These are phyloP conservation scores for Bettongia penicillata DNA, from an alignment of 2,113 vertebrate genomes.

Conservation along the genomic window DNA sequence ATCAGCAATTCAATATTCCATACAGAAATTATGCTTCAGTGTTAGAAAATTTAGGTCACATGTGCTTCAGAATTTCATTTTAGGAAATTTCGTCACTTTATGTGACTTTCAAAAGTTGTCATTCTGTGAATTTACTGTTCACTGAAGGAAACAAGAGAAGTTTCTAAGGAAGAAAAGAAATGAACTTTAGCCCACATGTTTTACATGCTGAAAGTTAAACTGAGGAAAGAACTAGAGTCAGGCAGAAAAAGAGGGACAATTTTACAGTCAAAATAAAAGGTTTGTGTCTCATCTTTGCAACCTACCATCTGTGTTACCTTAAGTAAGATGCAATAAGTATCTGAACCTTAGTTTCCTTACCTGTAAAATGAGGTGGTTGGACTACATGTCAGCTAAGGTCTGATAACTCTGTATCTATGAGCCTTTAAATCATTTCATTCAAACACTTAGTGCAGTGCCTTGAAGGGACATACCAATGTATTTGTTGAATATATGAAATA, in stretches of 20 bases:
- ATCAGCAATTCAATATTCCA: not conserved
- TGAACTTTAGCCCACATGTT: not conserved
- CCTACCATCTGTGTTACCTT: not conserved
- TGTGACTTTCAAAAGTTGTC: not conserved
- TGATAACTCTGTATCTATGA: not conserved
- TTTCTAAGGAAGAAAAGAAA: not conserved
- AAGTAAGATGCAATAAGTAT: not conserved
- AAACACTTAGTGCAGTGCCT: not conserved
- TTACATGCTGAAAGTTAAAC: not conserved
- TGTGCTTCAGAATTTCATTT: not conserved
- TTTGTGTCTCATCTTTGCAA: not conserved
- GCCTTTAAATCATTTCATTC: not conserved
- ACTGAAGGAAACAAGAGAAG: not conserved
- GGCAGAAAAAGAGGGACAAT: not conserved
- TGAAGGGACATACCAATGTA: not conserved
- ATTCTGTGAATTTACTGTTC: slow-evolving; percentile 8
- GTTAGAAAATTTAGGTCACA: not conserved
- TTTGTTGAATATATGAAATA: not conserved
- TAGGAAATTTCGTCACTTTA: not conserved
- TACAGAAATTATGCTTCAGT: not conserved
- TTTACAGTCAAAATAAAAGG: not conserved
- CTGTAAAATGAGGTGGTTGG: not conserved
- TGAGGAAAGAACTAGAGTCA: not conserved
- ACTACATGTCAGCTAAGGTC: not conserved
- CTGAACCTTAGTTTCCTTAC: not conserved